phyloP scores from a whole-genome alignment of 2,113 vertebrate genomes.

The Ranitomeya variabilis region DNA sequence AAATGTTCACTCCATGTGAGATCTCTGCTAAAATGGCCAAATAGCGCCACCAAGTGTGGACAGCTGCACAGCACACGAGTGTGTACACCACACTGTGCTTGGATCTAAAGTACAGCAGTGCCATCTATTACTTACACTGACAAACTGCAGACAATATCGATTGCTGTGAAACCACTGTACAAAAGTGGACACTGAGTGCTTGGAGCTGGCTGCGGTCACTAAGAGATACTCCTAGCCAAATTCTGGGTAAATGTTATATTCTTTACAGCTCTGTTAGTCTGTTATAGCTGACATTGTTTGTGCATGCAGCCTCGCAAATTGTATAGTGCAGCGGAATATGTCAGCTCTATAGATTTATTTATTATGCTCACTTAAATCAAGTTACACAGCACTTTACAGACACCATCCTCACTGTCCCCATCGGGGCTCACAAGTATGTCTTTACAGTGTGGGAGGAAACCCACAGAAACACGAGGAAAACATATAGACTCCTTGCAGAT shows the following conservation, averaged over 20 bases:
- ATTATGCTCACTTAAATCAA: no score
- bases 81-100: not conserved
- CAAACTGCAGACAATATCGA: not conserved
- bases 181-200: not conserved
- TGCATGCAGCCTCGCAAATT: not conserved
- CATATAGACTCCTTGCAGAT: no score
- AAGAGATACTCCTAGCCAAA: not conserved
- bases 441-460: no score
- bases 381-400: no score
- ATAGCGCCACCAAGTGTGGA: slow-evolving; percentile 63
- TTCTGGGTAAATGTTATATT: no score
- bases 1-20: not conserved
- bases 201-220: no score
- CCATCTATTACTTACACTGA: not conserved
- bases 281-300: not conserved
- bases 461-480: no score
- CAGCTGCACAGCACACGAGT: slow-evolving; percentile 43
- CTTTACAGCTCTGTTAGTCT: no score
- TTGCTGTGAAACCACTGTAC: not conserved
- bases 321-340: not conserved
- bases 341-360: no score
- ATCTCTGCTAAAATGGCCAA: slow-evolving; percentile 56
- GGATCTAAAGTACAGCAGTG: slow-evolving; percentile 2
- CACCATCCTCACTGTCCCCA: no score
- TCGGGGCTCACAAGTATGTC: no score